Evolutionary conservation across 2,888 invertebrate species (phyloP), one percentile per base, ranked within the genome.

Genomic region (Empis stercorea): DNA sequence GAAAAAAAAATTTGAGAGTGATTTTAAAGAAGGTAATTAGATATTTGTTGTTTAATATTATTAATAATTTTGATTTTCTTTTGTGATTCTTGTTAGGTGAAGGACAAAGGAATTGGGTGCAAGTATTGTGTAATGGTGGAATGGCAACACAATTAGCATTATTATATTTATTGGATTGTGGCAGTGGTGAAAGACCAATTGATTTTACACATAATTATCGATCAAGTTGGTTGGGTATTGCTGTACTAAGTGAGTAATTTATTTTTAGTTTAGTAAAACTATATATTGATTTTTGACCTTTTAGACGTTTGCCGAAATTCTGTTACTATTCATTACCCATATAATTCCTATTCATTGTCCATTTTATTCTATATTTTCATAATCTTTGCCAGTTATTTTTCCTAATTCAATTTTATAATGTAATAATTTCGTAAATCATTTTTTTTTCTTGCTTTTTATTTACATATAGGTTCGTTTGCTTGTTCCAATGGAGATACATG

Each of bases 401-500:
- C n/a, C n/a, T n/a, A n/a, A n/a, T n/a, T n/a, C n/a, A n/a, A n/a
- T n/a, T n/a, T n/a, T n/a, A n/a, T n/a, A n/a, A n/a, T n/a, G n/a
- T n/a, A n/a, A n/a, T n/a, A n/a, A n/a, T n/a, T n/a, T n/a, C n/a
- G n/a, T n/a, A n/a, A n/a, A n/a, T n/a, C n/a, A n/a, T n/a, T n/a
- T n/a, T n/a, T n/a, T n/a, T n/a, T n/a, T n/a, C n/a, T n/a, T n/a
- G n/a, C n/a, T n/a, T n/a, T n/a, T 32, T 13, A 5, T 32, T 32
- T 32, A 32, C 10, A 32, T 13, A 62, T 37, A 63, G 82, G 82
- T 81, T 56, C 85, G 1, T 74, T 88, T 58, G 79, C 87, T 13
- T 86, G 87, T 60, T 81, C 83, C 56, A 86, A 84, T 63, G 92
- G 91, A 1, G 93, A 93, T 61, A 93, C 92, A 0, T 88, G 88